Conservation (phyloP, 2,888 invertebrate species). For the Gisinianus flammeolus region DNA sequence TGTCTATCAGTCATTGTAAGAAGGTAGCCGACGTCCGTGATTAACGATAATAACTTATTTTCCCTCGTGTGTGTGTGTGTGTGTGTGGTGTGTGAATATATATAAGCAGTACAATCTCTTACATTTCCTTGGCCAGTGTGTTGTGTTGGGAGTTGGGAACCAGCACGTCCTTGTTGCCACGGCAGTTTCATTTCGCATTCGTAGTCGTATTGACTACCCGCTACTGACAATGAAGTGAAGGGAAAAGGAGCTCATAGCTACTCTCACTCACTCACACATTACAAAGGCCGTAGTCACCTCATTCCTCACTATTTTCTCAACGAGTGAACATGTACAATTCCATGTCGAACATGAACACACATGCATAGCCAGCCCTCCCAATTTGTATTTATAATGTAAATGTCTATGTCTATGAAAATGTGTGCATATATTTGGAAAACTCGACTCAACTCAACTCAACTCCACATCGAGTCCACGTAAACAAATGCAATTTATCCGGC, state of each 20-base stretch:
- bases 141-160: background rate
- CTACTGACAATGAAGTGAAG: too few relatives aligned
- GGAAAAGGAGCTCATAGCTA: background rate
- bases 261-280: background rate
- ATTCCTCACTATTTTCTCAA: too few relatives aligned
- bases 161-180: background rate
- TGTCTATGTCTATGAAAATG: background rate
- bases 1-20: slow-evolving; percentile 20
- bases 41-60: slow-evolving; percentile 36
- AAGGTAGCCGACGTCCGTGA: slow-evolving; percentile 27
- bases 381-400: too few relatives aligned
- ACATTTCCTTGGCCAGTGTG: too few relatives aligned
- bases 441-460: background rate
- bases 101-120: too few relatives aligned
- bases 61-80: background rate
- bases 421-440: background rate
- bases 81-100: background rate
- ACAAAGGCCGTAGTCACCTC: too few relatives aligned
- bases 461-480: slow-evolving; percentile 12
- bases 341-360: too few relatives aligned
- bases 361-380: too few relatives aligned
- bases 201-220: background rate
- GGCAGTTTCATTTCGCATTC: background rate
- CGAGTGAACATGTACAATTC: too few relatives aligned
- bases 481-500: slow-evolving; percentile 27